Conservation (phyloP, 1,140 invertebrate species). For the Triops longicaudatus region DNA sequence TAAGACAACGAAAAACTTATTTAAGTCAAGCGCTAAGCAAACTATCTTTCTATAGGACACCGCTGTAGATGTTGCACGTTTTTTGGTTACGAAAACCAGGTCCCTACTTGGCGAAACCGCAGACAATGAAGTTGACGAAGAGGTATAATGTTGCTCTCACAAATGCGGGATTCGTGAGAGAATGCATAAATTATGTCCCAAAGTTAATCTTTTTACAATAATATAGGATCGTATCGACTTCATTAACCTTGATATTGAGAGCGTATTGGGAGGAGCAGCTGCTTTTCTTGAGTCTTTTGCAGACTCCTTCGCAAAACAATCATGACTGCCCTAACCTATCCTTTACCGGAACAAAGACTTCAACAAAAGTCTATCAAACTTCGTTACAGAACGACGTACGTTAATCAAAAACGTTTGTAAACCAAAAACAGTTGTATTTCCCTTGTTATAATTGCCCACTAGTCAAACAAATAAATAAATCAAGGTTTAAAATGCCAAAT, state of each 20-base stretch:
- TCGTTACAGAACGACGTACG: neutral
- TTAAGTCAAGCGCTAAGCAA: neutral
- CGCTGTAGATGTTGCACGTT: neutral
- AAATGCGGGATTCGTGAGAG: neutral
- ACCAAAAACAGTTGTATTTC: neutral
- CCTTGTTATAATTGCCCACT: neutral
- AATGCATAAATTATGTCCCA: neutral
- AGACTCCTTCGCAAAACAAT: neutral
- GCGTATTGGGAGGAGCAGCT: neutral
- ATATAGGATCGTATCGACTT: neutral
- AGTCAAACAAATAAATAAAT: slow-evolving; percentile 6
- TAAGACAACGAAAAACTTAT: neutral
- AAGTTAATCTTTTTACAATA: neutral
- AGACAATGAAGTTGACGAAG: neutral
- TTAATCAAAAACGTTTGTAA: slow-evolving; percentile 9
- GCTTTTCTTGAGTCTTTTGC: neutral
- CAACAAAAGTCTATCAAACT: neutral
- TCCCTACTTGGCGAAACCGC: neutral
- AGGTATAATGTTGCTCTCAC: neutral
- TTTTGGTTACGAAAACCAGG: neutral
- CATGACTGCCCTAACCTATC: neutral
- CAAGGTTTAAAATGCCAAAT: slow-evolving; percentile 57
- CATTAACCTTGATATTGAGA: neutral
- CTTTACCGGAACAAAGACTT: neutral
- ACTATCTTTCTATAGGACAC: neutral